Percentiles rank a stretch among this genome's conserved stretches.
Conservation (phyloP, 1,140 invertebrate species). For the Argopecten irradians region DNA sequence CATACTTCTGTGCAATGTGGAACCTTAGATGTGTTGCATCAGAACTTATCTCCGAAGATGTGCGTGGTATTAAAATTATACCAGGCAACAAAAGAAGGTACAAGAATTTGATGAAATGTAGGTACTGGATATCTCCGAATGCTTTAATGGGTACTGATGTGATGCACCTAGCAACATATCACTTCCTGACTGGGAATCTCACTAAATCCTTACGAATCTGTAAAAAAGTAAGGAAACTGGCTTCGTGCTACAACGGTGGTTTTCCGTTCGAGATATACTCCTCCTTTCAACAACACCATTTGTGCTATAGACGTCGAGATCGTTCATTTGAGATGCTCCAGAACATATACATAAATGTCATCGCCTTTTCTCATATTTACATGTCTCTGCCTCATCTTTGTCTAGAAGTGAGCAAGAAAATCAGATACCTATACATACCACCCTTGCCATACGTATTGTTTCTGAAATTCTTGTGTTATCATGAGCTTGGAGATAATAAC, state of each 20-base stretch:
- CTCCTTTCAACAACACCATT: no score
- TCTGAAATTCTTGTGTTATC: no score
- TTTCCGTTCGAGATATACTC: no score
- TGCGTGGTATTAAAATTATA: not conserved
- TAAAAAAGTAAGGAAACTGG: not conserved
- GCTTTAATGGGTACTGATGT: not conserved
- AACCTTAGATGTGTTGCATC: not conserved
- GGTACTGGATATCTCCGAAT: not conserved
- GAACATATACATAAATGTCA: no score
- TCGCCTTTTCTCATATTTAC: no score
- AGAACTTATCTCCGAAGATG: not conserved
- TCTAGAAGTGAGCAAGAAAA: no score
- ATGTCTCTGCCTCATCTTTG: no score
- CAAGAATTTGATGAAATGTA: not conserved
- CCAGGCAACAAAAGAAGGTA: not conserved
- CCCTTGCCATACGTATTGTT: no score
- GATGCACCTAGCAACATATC: not conserved
- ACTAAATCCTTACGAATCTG: not conserved
- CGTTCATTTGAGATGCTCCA: no score
- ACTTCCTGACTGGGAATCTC: not conserved
- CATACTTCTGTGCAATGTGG: not conserved
- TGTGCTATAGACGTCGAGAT: no score
- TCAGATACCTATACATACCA: no score
- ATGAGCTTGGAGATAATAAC: no score
- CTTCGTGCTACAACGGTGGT: not conserved